Evolutionary conservation across 2,888 invertebrate genomes (phyloP), one percentile per base, ranked within the genome.

Genomic region (Zele albiditarsus): DNA sequence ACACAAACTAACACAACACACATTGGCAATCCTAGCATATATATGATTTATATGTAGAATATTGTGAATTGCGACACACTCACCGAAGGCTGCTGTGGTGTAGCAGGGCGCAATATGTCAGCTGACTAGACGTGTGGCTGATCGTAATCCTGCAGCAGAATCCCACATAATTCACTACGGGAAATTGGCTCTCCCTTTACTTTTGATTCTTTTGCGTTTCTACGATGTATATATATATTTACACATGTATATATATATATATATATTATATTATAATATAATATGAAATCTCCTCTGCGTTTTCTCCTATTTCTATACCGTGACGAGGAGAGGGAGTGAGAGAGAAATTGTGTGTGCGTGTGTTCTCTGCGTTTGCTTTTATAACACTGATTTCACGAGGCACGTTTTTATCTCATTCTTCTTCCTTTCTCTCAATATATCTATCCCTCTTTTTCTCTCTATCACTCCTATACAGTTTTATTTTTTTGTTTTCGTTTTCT

Each of bases 101-200:
- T 86, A 89, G 88, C 89, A 87, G 87, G 84, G 88, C 88, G 88
- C 89, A 89, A 89, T 89, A 89, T 89, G 89, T 89, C 89, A 89
- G 89, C 89, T 89, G 89, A 89, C 88, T 89, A 88, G 88, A 89
- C 88, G 88, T 86, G 87, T 86, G 86, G 87, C 87, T 84, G 88
- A 85, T 86, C 84, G 86, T 84, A 86, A 87, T 87, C 83, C 82
- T 84, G 84, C 84, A 81, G 82, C 86, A 85, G 84, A 84, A 88
- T 88, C 83, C 89, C 86, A 89, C 89, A 89, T 89, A 89, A 88
- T 89, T 88, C 83, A 84, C 82, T 83, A 80, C 81, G 80, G 74
- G 71, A 77, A 79, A 74, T 63, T 75, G 67, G 28, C 62, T 60
- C 71, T 71, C 62, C 42, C 49, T 60, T 53, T 71, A 25, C 14